These are phyloP conservation scores for Triplophysa tibetana DNA, from an alignment of 2,113 vertebrate genomes.

Conservation along the genomic window DNA sequence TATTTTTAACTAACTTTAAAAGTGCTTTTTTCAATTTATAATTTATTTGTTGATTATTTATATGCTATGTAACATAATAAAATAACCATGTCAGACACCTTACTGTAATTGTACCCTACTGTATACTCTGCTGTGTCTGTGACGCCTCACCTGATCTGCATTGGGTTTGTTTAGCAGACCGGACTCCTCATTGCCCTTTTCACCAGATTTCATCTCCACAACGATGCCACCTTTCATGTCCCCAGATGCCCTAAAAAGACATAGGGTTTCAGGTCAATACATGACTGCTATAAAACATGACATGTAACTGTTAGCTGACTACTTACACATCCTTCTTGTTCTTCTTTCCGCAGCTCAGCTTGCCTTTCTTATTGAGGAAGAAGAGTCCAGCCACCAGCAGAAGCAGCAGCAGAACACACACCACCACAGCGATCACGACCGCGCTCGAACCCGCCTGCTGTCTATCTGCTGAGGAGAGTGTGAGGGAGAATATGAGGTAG, in stretches of 20 bases:
- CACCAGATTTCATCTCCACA: slow-evolving; percentile 77
- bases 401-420: slow-evolving; percentile 86
- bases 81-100: too few species aligned
- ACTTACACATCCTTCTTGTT: slow-evolving; percentile 85
- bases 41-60: too few species aligned
- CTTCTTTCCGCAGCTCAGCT: slow-evolving; percentile 75
- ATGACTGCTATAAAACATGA: neutral
- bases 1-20: too few species aligned
- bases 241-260: slow-evolving; percentile 58
- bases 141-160: slow-evolving; percentile 69
- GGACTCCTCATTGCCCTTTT: slow-evolving; percentile 76
- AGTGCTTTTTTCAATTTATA: too few species aligned
- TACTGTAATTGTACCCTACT: too few species aligned
- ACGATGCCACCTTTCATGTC: slow-evolving; percentile 72
- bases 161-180: slow-evolving; percentile 71
- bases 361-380: slow-evolving; percentile 82
- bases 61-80: too few species aligned
- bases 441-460: slow-evolving; percentile 78
- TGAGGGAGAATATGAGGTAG: slow-evolving; percentile 31
- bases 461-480: slow-evolving; percentile 66
- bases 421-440: slow-evolving; percentile 85
- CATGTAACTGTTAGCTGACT: neutral
- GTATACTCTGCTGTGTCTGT: neutral
- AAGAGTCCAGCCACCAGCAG: slow-evolving; percentile 82
- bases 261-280: neutral